phyloP scores from a whole-genome alignment of 2,797 vertebrate species.

The Brotogeris chrysoptera region DNA sequence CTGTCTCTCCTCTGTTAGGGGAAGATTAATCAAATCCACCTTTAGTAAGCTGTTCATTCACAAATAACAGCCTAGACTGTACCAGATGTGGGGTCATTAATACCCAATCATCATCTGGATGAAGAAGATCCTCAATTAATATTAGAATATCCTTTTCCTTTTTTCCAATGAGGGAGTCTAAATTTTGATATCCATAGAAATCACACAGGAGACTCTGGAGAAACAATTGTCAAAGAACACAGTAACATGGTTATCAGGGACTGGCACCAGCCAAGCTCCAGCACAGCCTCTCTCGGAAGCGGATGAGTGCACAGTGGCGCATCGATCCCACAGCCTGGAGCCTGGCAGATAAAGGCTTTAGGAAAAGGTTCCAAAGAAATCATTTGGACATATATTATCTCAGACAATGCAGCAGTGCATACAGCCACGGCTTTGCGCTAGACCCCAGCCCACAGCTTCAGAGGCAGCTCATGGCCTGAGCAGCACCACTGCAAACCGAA shows the following conservation, averaged over 20 bases:
- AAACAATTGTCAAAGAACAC: not conserved
- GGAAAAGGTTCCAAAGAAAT: slow-evolving; percentile 24
- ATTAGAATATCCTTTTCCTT: not conserved
- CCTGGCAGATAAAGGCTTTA: slow-evolving; percentile 53
- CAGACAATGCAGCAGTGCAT: not conserved
- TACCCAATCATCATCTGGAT: not conserved
- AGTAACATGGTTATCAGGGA: not conserved
- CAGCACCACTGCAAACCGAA: not conserved
- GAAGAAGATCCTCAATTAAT: not conserved
- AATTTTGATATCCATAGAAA: not conserved
- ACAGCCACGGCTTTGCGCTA: not conserved
- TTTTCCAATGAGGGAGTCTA: not conserved
- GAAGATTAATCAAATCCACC: not conserved
- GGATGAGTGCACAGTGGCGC: not conserved
- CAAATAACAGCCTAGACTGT: not conserved
- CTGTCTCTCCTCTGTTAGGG: not conserved
- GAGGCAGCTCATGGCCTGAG: not conserved
- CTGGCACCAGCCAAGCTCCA: slow-evolving; percentile 21
- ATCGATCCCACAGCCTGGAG: slow-evolving; percentile 60
- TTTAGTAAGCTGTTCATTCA: not conserved
- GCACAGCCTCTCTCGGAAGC: not conserved
- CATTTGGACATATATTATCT: slow-evolving; percentile 39
- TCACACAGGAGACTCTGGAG: not conserved
- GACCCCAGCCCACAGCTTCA: not conserved
- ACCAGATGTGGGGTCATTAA: not conserved